phyloP scores from a whole-genome alignment of 2,797 vertebrate genomes.

The Tokudaia tokunoshimensis region DNA sequence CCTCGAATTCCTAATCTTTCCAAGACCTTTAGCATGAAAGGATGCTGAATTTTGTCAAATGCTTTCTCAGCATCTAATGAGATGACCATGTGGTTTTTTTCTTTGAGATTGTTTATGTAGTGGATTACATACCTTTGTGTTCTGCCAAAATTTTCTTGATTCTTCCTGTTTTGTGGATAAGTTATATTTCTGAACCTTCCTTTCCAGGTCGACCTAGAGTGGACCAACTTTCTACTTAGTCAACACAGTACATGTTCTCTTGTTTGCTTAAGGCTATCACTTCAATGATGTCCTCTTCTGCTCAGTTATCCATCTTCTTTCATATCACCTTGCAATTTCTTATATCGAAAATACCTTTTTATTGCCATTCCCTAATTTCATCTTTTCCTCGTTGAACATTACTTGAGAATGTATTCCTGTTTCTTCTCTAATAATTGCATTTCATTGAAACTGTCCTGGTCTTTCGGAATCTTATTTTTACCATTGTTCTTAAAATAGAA shows the following conservation, averaged over 20 bases:
- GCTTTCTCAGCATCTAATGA: no score
- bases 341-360: background rate
- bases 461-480: constrained; percentile 6
- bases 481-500: constrained; percentile 28
- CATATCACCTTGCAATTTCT: background rate
- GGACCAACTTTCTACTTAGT: background rate
- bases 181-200: background rate
- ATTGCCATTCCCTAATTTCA: background rate
- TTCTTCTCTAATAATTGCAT: background rate
- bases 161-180: background rate
- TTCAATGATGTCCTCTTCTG: background rate
- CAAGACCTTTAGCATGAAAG: no score
- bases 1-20: no score
- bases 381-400: background rate
- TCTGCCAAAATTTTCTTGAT: background rate
- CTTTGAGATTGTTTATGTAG: no score
- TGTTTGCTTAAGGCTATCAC: background rate
- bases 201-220: background rate
- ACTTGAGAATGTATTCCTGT: background rate
- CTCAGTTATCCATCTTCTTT: background rate
- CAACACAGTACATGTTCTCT: background rate
- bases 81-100: no score
- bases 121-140: background rate
- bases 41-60: no score
- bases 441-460: constrained; percentile 65